A percentile compares a stretch with the other conserved stretches of the same genome.
phyloP scores from a whole-genome alignment of 2,797 vertebrate species.

The Agapornis canus region DNA sequence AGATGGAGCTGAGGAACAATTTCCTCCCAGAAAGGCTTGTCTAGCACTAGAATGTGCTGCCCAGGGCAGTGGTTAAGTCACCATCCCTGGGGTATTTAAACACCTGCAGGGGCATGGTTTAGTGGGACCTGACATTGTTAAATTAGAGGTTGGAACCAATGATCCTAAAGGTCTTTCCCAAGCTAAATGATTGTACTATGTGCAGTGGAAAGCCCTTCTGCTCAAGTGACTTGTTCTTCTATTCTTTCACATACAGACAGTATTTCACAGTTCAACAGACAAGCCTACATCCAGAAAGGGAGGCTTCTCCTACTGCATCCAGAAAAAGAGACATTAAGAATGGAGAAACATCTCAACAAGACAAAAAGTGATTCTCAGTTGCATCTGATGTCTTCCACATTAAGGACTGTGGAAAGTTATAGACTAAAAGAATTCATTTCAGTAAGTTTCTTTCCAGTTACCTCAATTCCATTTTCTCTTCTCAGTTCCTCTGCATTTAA shows the following conservation, averaged over 20 bases:
- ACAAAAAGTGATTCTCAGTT: background rate
- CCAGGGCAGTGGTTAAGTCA: background rate
- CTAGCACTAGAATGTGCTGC: background rate
- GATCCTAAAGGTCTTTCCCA: background rate
- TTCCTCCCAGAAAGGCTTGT: background rate
- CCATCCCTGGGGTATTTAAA: background rate
- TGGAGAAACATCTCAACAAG: background rate
- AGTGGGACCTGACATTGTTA: background rate
- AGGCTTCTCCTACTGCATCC: background rate
- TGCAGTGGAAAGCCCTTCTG: background rate
- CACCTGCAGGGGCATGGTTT: background rate
- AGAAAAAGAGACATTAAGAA: background rate
- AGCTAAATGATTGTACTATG: background rate
- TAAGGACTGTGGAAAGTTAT: background rate
- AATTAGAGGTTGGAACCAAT: background rate
- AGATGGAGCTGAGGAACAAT: background rate
- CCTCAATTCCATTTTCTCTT: conserved; percentile 97
- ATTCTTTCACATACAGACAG: background rate
- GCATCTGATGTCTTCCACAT: background rate
- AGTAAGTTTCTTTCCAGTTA: conserved; percentile 23
- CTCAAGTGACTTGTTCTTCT: background rate
- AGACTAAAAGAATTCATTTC: background rate
- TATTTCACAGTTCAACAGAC: background rate
- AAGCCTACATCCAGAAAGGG: background rate
- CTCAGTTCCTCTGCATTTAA: conserved; percentile 97